Evolutionary conservation across 2,797 vertebrate species (phyloP), one percentile per base, ranked within the genome.

Genomic region (Gorsachius magnificus): DNA sequence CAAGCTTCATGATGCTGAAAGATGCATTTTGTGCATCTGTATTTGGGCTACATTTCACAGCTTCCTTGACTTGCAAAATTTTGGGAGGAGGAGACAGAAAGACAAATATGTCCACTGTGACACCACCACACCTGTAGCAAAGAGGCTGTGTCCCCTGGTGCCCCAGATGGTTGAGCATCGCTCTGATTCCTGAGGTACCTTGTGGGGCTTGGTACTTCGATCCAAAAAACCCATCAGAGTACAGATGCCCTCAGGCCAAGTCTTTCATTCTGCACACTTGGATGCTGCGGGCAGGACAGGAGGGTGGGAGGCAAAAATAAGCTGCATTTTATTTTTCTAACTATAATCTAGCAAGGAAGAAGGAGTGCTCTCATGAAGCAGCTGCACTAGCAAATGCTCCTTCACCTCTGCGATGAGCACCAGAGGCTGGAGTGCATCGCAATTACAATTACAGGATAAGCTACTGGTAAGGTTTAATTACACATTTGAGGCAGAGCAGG

Each of bases 391-490:
- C 66, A 77, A 95, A 87, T 1, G 5, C 16, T 95, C 48, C 60
- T 70, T 38, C 76, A 69, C 48, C 72, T 79, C 66, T 75, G 51
- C 63, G 70, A 88, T 4, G 26, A 89, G 63, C 76, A 82, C 82
- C 87, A 95, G 83, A 70, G 65, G 74, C 93, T 85, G 78, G 70
- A 92, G 51, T 11, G 68, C 3, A 1, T 60, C 1, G 0, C 58
- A 69, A 46, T 5, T 78, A 79, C 79, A 90, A 83, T 83, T 95
- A 88, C 46, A 71, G 86, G 29, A 69, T 70, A 88, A 95, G 69
- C 69, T 81, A 69, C 90, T 86, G 76, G 22, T 79, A 63, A 86
- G 58, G 65, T 85, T 96, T 96, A 96, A 96, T 95, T 93, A 92
- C 76, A 69, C 51, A 48, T 87, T 33, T 69, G 82, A 96, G 72